A percentile compares a stretch with the other conserved stretches of the same genome.
These are phyloP conservation scores for Melipona quadrifasciata DNA, from an alignment of 1,140 invertebrate genomes.

Conservation along the genomic window DNA sequence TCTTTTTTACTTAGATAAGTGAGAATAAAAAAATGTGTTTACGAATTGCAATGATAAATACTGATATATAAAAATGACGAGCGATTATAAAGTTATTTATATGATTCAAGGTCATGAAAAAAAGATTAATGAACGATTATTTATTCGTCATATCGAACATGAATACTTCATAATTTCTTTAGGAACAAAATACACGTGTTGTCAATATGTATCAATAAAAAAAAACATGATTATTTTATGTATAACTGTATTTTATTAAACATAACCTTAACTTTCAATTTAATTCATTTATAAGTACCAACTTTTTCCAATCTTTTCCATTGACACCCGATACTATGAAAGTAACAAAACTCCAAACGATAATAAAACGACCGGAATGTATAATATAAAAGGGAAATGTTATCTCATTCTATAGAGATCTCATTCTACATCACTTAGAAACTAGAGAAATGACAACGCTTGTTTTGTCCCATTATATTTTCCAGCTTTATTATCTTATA, in stretches of 20 bases:
- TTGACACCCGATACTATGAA: not conserved
- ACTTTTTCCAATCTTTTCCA: no score
- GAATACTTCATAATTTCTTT: not conserved
- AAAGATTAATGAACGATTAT: not conserved
- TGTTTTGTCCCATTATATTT: slow-evolving; percentile 46
- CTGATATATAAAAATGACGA: no score
- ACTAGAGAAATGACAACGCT: slow-evolving; percentile 32
- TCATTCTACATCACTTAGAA: slow-evolving; percentile 13
- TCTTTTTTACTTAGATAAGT: not conserved
- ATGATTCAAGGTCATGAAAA: not conserved
- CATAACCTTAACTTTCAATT: not conserved
- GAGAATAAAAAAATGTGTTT: not conserved
- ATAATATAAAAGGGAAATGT: slow-evolving; percentile 1
- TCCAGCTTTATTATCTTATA: slow-evolving; percentile 61
- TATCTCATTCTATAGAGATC: not conserved
- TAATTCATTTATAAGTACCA: not conserved
- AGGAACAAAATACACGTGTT: no score
- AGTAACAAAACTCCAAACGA: not conserved
- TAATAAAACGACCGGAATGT: slow-evolving; percentile 8
- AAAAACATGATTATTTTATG: not conserved
- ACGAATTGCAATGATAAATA: not conserved
- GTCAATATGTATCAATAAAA: not conserved
- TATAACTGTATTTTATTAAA: slow-evolving; percentile 9
- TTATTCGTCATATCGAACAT: not conserved
- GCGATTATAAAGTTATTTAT: not conserved